A percentile compares a stretch with the other conserved stretches of the same genome.
Conservation (phyloP, 2,888 invertebrate genomes). For the Lithophane leautieri region DNA sequence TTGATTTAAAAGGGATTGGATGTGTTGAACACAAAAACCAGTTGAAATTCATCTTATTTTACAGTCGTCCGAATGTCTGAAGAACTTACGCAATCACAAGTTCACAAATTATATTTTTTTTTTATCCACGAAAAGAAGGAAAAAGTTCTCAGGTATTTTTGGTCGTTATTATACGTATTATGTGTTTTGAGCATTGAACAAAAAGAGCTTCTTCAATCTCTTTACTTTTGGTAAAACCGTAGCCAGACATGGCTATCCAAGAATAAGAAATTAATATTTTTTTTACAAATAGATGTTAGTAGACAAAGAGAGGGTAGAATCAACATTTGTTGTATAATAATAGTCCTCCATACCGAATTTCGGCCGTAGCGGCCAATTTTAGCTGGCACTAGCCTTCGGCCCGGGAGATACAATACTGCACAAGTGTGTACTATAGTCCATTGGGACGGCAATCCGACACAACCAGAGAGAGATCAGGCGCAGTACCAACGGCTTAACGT, state of each 20-base stretch:
- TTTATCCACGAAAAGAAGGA: background rate
- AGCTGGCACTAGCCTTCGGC: background rate
- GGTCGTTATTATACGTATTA: no score
- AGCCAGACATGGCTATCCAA: background rate
- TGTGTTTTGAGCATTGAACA: no score
- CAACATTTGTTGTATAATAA: background rate
- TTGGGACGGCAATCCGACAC: background rate
- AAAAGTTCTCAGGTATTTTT: background rate
- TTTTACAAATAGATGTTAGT: background rate
- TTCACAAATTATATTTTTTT: no score
- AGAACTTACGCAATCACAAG: background rate
- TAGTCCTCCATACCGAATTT: background rate
- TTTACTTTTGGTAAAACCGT: conserved; percentile 2
- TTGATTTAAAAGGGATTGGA: background rate
- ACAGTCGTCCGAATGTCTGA: background rate
- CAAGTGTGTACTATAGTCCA: background rate
- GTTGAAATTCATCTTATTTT: background rate
- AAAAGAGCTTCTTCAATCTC: conserved; percentile 10
- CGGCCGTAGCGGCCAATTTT: background rate
- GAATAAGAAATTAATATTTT: background rate
- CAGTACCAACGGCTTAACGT: background rate
- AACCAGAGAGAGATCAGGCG: no score
- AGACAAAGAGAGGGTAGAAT: background rate
- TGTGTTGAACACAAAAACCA: no score
- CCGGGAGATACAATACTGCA: background rate